Evolutionary conservation across 1,140 invertebrate species (phyloP).

Genomic region (Pomacea maculata): DNA sequence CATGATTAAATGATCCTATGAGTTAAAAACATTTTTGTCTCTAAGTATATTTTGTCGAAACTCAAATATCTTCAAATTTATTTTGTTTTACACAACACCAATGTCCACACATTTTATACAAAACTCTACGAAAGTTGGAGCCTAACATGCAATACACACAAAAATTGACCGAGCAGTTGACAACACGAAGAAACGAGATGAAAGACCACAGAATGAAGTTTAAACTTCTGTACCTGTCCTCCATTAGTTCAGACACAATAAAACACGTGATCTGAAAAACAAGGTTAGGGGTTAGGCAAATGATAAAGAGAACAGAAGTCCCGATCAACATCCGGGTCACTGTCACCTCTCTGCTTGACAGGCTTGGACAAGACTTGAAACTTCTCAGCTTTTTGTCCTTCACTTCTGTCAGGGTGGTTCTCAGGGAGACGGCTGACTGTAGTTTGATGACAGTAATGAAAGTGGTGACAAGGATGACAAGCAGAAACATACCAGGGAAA

Average conservation of each 20-base stretch:
- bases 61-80: too few species aligned
- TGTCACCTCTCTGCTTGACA: neutral
- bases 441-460: constrained; percentile 11
- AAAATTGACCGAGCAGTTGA: constrained; percentile 19
- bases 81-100: neutral
- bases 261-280: neutral
- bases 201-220: neutral
- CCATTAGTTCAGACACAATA: neutral
- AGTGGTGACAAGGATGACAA: constrained; percentile 13
- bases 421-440: neutral
- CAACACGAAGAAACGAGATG: neutral
- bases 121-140: neutral
- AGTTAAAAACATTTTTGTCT: too few species aligned
- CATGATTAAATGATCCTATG: too few species aligned
- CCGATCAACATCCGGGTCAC: constrained; percentile 14
- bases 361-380: too few species aligned
- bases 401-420: neutral
- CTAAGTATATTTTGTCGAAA: too few species aligned
- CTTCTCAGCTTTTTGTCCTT: neutral
- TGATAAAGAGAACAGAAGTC: constrained; percentile 14
- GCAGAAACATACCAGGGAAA: neutral
- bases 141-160: constrained; percentile 3
- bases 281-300: constrained; percentile 14
- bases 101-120: neutral
- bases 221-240: neutral